Base-by-base conservation (phyloP, 2,797 vertebrate species). In the Muscicapa striata region DNA sequence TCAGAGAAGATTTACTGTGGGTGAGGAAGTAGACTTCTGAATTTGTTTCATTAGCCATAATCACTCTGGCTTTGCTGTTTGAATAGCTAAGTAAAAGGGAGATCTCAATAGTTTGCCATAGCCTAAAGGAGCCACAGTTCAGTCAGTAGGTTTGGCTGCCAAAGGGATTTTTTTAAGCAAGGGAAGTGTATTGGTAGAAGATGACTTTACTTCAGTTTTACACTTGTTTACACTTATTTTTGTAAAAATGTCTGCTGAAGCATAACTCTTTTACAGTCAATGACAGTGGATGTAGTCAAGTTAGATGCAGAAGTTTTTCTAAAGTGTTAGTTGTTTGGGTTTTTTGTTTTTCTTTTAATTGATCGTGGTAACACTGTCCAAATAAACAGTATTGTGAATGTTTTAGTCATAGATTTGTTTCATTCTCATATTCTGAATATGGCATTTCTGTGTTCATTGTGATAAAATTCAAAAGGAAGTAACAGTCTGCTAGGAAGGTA, bases 391-490 rank as follows among this genome's bases (percentile, higher is more conserved):
- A 19, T 73, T 61, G 11, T 67, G 36, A 75, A n/a, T 59, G 15
- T 75, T 92, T 83, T 72, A 83, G 27, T 91, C 22, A 32, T 14
- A 49, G 30, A 41, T 92, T 85, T 70, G 18, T 69, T 52, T 89
- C 30, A 40, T 78, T 92, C 38, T 87, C 3, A 0, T 80, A 16
- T 77, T 86, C 79, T 73, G 84, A 49, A 40, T 86, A 7, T 40
- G 32, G 20, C 52, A 54, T 24, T 55, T 90, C 55, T 73, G 26
- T 91, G 41, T 62, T 89, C 89, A 45, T 76, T 81, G 59, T 76
- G 63, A 76, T 93, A 67, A 88, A 91, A 88, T 74, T 82, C 38
- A 46, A 72, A 88, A 76, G 67, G 67, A 91, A 79, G 27, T 82
- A 86, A 17, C 14, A 79, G 80, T 82, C 72, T 94, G 24, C 58